Percentiles rank a stretch among this genome's conserved stretches.
phyloP scores from a whole-genome alignment of 1,140 invertebrate species.

The Gryllus bimaculatus region DNA sequence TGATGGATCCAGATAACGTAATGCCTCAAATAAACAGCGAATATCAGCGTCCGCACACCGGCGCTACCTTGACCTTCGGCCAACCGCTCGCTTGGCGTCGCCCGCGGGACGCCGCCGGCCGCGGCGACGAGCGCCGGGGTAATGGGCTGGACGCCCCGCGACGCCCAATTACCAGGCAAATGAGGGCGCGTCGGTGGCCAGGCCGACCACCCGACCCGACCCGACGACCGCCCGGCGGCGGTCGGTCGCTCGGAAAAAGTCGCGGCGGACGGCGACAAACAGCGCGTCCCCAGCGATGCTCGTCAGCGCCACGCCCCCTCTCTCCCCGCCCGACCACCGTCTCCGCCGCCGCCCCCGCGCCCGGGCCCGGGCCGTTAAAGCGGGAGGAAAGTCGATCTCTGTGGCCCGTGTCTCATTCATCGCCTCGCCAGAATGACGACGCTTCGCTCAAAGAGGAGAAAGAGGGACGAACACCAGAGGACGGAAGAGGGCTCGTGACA shows the following conservation, averaged over 20 bases:
- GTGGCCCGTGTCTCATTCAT: neutral
- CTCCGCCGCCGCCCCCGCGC: too few relatives aligned
- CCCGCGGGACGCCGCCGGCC: neutral
- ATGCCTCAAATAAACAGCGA: too few relatives aligned
- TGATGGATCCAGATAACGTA: too few relatives aligned
- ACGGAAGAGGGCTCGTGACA: neutral
- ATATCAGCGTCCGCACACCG: too few relatives aligned
- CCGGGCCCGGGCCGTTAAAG: neutral
- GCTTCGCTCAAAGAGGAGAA: neutral
- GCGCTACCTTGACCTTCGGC: too few relatives aligned
- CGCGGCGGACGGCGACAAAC: neutral
- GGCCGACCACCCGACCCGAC: neutral
- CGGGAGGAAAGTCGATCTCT: neutral
- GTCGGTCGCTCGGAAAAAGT: neutral
- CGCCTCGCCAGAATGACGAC: neutral
- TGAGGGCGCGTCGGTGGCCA: neutral
- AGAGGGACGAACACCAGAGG: neutral
- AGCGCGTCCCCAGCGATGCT: neutral
- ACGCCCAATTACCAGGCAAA: neutral
- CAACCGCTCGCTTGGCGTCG: too few relatives aligned
- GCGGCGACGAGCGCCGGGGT: too few relatives aligned
- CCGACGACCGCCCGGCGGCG: neutral
- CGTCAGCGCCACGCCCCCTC: neutral
- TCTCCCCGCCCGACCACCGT: too few relatives aligned
- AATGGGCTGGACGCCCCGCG: neutral